A percentile compares a stretch with the other conserved stretches of the same genome.
Evolutionary conservation across 2,113 vertebrate genomes (phyloP).

Genomic region (Aepyceros melampus): DNA sequence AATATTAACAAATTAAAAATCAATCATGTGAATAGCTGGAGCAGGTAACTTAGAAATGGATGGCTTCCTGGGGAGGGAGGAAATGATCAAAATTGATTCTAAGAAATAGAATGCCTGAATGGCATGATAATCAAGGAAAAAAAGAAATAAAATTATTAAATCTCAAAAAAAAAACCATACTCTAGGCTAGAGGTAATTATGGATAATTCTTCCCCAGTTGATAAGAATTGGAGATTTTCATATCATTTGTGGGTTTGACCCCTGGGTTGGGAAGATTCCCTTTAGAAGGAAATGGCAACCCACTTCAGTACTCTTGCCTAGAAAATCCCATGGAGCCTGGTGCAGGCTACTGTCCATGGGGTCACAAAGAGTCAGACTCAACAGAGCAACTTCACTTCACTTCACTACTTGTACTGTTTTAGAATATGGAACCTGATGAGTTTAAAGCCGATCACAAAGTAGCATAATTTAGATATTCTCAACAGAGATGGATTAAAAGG

Average conservation of each 20-base stretch:
- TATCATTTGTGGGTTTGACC: not conserved
- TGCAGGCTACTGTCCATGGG: too few species aligned
- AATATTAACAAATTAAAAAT: not conserved
- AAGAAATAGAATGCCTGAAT: not conserved
- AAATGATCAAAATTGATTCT: not conserved
- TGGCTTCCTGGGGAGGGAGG: not conserved
- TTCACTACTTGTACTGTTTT: not conserved
- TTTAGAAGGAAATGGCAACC: too few species aligned
- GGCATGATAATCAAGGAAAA: not conserved
- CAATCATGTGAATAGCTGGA: not conserved
- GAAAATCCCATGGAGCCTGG: too few species aligned
- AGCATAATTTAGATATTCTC: not conserved
- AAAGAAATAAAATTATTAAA: not conserved
- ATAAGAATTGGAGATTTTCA: not conserved
- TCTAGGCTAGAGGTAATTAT: not conserved
- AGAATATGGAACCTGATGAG: not conserved
- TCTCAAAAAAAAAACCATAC: not conserved
- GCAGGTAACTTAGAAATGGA: not conserved
- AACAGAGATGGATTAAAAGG: not conserved
- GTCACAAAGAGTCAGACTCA: rapidly evolving
- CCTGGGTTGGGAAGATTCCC: too few species aligned
- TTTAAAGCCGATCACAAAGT: not conserved
- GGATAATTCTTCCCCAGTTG: not conserved
- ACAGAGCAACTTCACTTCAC: too few species aligned
- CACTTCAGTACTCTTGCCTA: too few species aligned